Percentiles rank a stretch among this genome's conserved stretches.
These are phyloP conservation scores for Novumbra hubbsi DNA, from an alignment of 2,797 vertebrate genomes.

Conservation along the genomic window DNA sequence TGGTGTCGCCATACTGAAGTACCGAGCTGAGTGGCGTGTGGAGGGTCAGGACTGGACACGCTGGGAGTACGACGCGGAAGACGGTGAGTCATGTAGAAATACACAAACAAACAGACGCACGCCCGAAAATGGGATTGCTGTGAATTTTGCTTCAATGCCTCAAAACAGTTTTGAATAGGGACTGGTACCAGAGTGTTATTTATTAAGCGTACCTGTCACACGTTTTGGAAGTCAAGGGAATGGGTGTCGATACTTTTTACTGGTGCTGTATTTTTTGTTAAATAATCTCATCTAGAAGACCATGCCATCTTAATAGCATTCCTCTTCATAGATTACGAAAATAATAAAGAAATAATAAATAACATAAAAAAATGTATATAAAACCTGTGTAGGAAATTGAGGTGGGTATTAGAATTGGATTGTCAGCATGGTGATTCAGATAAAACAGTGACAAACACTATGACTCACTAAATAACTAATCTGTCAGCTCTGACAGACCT, in stretches of 20 bases:
- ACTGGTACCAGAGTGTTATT: neutral
- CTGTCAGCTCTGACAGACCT: conserved; percentile 50
- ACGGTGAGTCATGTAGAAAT: conserved; percentile 74
- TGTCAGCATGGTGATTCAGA: conserved; percentile 33
- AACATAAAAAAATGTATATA: no score
- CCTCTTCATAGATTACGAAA: no score
- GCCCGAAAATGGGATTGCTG: neutral
- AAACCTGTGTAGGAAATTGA: neutral
- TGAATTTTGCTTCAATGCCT: neutral
- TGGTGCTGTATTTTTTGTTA: no score
- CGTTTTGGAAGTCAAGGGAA: no score
- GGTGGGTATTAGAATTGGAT: neutral
- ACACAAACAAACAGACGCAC: neutral
- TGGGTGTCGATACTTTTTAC: no score
- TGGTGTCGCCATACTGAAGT: conserved; percentile 90
- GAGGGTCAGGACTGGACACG: conserved; percentile 79
- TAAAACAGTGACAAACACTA: conserved; percentile 36
- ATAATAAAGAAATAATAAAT: no score
- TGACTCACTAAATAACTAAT: conserved; percentile 49
- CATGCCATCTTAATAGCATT: no score
- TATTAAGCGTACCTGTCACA: no score
- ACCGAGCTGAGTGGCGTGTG: conserved; percentile 86
- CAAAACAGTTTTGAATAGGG: neutral
- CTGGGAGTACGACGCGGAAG: conserved; percentile 77
- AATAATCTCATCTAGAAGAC: neutral